These are phyloP conservation scores for Psophia crepitans DNA, from an alignment of 2,113 vertebrate genomes.

Conservation along the genomic window DNA sequence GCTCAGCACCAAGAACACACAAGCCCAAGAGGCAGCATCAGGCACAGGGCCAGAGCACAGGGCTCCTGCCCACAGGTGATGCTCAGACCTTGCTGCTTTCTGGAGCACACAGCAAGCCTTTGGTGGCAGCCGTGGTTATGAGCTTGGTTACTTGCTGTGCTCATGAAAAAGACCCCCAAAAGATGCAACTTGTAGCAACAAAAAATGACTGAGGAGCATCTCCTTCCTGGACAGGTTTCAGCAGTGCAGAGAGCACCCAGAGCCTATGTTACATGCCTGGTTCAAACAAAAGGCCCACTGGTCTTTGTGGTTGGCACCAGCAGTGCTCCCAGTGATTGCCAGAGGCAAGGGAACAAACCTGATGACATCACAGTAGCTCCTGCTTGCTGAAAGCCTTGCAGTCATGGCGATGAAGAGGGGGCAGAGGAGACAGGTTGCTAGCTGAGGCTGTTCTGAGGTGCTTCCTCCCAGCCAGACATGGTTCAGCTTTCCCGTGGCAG, in stretches of 20 bases:
- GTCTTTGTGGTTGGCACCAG: neutral
- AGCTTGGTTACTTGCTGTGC: neutral
- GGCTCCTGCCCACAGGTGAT: neutral
- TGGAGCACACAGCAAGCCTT: neutral
- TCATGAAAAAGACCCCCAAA: neutral
- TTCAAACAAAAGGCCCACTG: neutral
- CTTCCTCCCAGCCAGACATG: neutral
- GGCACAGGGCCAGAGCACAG: neutral
- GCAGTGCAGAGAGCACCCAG: neutral
- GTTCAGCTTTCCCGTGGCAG: neutral
- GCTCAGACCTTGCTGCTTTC: neutral
- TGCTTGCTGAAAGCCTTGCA: neutral
- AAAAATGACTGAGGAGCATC: neutral
- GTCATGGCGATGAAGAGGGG: neutral
- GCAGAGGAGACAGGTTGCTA: fast-evolving
- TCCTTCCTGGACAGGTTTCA: neutral
- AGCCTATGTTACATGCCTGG: neutral
- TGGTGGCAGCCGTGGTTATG: neutral
- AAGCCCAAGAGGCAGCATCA: neutral
- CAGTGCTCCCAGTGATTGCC: neutral
- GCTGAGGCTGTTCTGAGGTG: fast-evolving
- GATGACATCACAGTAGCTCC: neutral
- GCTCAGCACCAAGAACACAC: neutral
- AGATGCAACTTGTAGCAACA: neutral
- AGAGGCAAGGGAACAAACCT: neutral